These are phyloP conservation scores for Drosophila kepulauana DNA, from an alignment of 1,140 invertebrate species.

Conservation along the genomic window DNA sequence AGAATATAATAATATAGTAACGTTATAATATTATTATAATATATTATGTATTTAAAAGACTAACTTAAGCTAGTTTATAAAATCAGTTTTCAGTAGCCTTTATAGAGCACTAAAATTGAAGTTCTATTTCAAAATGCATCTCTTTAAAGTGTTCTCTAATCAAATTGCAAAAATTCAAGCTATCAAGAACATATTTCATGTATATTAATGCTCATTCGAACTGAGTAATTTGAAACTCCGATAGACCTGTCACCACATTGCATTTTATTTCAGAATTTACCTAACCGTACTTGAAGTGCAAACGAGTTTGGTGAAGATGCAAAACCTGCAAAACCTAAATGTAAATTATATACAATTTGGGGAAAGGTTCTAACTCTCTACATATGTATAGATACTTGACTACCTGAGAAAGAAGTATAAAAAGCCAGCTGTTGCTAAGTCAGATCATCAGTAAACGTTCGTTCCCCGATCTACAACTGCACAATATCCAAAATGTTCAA, in stretches of 20 bases:
- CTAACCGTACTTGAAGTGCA: neutral
- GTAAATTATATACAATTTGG: neutral
- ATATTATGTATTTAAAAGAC: too few species aligned
- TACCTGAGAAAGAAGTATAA: constrained; percentile 44
- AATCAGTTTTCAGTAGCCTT: too few species aligned
- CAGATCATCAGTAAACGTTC: constrained; percentile 69
- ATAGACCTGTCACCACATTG: neutral
- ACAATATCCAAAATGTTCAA: constrained; percentile 71
- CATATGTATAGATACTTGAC: too few species aligned
- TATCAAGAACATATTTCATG: neutral
- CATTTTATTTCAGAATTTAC: neutral
- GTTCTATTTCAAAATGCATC: too few species aligned
- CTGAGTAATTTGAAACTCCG: neutral
- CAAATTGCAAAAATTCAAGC: too few species aligned
- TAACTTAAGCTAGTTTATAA: too few species aligned
- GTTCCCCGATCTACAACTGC: constrained; percentile 49
- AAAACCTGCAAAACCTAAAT: neutral
- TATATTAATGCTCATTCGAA: neutral
- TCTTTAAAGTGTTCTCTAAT: too few species aligned
- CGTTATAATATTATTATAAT: too few species aligned
- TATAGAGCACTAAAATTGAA: too few species aligned
- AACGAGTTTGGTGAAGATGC: neutral
- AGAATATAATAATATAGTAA: too few species aligned
- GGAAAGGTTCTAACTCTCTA: neutral
- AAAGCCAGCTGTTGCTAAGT: constrained; percentile 20